A percentile compares a stretch with the other conserved stretches of the same genome.
Conservation (phyloP, 1,140 invertebrate genomes). For the Diprion similis region DNA sequence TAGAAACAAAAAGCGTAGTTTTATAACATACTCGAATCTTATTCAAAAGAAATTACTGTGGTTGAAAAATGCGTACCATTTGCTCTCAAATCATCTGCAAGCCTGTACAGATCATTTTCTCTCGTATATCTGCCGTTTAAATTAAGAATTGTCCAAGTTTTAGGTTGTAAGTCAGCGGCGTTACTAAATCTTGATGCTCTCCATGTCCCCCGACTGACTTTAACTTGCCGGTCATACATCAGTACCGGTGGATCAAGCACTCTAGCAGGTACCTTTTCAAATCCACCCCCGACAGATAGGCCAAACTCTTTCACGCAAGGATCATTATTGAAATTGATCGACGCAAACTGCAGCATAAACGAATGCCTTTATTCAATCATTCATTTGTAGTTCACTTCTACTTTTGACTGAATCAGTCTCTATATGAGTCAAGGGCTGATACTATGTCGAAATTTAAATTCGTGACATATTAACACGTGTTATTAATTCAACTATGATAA, state of each 20-base stretch:
- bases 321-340: conserved; percentile 59
- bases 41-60: neutral
- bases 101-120: conserved; percentile 30
- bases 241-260: conserved; percentile 65
- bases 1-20: neutral
- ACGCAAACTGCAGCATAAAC: conserved; percentile 36
- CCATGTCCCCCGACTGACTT: conserved; percentile 60
- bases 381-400: no score
- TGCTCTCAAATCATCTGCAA: conserved; percentile 20
- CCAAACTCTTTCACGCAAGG: conserved; percentile 66
- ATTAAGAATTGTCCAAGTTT: conserved; percentile 59
- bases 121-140: conserved; percentile 31
- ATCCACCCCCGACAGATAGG: conserved; percentile 60
- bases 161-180: conserved; percentile 28
- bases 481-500: no score
- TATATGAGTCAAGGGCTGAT: no score
- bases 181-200: conserved; percentile 45
- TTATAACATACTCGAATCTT: neutral
- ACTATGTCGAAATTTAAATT: no score
- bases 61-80: conserved; percentile 12
- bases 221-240: conserved; percentile 49
- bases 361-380: neutral
- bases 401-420: no score
- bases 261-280: conserved; percentile 66
- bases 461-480: no score